Evolutionary conservation across 2,888 invertebrate species (phyloP).

Genomic region (Barypeithes pellucidus): DNA sequence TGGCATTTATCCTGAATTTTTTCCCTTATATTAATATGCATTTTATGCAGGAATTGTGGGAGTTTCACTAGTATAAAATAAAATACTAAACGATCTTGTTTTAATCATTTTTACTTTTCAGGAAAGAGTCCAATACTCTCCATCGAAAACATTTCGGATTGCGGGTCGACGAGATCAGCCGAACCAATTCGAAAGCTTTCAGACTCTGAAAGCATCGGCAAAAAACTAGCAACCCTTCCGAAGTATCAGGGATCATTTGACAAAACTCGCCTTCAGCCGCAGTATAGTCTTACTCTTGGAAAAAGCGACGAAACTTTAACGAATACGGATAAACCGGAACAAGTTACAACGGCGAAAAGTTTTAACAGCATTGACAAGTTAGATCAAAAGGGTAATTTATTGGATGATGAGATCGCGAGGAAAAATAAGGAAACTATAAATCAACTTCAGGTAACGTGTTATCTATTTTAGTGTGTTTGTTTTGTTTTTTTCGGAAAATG

Average conservation of each 20-base stretch:
- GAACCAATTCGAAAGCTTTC: constrained; percentile 67
- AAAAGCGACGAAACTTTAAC: constrained; percentile 68
- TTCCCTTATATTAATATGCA: too few species aligned
- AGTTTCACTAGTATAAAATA: too few species aligned
- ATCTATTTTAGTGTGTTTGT: not conserved
- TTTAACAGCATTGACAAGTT: constrained; percentile 66
- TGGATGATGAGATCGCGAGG: constrained; percentile 68
- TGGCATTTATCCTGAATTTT: too few species aligned
- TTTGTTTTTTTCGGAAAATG: not conserved
- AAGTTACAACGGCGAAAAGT: constrained; percentile 66
- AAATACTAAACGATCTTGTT: too few species aligned
- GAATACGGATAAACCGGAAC: constrained; percentile 58
- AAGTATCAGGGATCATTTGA: constrained; percentile 69
- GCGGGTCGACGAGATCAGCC: constrained; percentile 64
- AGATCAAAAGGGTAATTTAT: constrained; percentile 63
- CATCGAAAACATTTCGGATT: constrained; percentile 70
- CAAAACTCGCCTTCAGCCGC: constrained; percentile 66
- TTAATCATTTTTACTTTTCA: constrained; percentile 28
- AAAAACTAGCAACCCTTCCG: constrained; percentile 70
- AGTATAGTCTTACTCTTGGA: constrained; percentile 66
- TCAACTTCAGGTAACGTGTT: constrained; percentile 63
- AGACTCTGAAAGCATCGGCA: constrained; percentile 70
- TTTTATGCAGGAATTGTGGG: too few species aligned
- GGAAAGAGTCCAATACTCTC: constrained; percentile 70
- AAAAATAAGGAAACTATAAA: constrained; percentile 68